phyloP scores from a whole-genome alignment of 2,113 vertebrate species.

The Ascaphus truei region DNA sequence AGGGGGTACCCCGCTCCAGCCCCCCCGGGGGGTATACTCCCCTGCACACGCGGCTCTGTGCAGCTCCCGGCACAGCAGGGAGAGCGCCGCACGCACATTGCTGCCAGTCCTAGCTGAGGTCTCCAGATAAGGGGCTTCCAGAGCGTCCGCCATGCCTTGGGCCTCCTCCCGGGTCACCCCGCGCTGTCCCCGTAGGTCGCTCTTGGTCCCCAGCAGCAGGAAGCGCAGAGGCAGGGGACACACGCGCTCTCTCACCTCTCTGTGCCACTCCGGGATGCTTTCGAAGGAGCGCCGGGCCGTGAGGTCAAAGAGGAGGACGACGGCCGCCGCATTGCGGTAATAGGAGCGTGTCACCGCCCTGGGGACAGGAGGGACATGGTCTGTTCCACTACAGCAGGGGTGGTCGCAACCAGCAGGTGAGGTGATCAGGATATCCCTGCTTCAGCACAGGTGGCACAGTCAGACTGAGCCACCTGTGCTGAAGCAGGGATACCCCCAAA shows the following conservation, averaged over 20 bases:
- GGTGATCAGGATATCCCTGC: too few species aligned
- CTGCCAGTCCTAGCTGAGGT: constrained; percentile 68
- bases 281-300: constrained; percentile 73
- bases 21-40: constrained; percentile 51
- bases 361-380: not conserved
- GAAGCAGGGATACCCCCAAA: too few species aligned
- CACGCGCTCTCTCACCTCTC: constrained; percentile 66
- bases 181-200: constrained; percentile 57
- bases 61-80: constrained; percentile 57
- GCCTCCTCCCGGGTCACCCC: constrained; percentile 64
- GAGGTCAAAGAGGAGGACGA: constrained; percentile 76
- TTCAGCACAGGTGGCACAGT: too few species aligned
- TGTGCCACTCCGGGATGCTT: constrained; percentile 66
- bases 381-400: too few species aligned
- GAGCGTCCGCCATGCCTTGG: constrained; percentile 57
- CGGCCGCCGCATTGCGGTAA: constrained; percentile 73
- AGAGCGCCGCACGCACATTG: constrained; percentile 63
- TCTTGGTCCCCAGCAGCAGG: constrained; percentile 76
- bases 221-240: constrained; percentile 64
- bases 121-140: constrained; percentile 67
- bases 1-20: constrained; percentile 58
- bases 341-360: constrained; percentile 80
- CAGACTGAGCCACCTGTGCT: too few species aligned
- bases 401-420: too few species aligned
- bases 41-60: constrained; percentile 63